Base-by-base conservation (phyloP, 2,113 vertebrate species). In the Pseudopodoces humilis region DNA sequence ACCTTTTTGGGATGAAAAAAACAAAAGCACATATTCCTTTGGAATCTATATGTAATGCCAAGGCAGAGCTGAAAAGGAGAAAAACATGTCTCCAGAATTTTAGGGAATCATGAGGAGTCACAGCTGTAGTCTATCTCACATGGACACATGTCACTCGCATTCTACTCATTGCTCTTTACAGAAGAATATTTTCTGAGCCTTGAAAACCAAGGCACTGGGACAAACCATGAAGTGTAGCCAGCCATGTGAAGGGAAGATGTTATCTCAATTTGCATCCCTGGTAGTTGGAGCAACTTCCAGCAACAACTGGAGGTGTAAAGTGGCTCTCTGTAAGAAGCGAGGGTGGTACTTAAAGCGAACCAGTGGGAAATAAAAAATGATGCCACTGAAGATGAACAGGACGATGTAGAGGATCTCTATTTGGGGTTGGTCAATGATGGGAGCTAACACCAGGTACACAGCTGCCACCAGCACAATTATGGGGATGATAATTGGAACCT, bases 401-500 rank as follows among this genome's bases (percentile, higher is more conserved):
- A 97, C n/a, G 9, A 98, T 94, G 23, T 99, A 99, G 37, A 99
- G 97, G 93, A 98, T 98, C 95, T 99, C 98, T 6, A 96, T 96
- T 95, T 98, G 97, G 39, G 99, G 98, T 3, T 98, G 72, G 67
- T 98, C 98, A 14, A 99, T 95, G 90, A 99, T 97, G 30, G 99
- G 99, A 3, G 97, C 98, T 94, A 99, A 92, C 39, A 99, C 98
- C 39, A 99, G 98, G 96, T 98, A 98, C 50, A 98, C 80, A 15
- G 98, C 98, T 7, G 97, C 98, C 31, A 99, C 64, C 88, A 99
- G 77, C 79, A 98, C 96, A 10, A 99, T 64, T 53, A 98, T 86
- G 21, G 99, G 98, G 46, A 99, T 93, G 64, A 98, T 5, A 58
- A 99, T 98, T 22, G 99, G 98, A 44, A 99, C 98, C 99, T 99